Conservation (phyloP, 1,140 invertebrate genomes). For the Bathynomus jamesi region DNA sequence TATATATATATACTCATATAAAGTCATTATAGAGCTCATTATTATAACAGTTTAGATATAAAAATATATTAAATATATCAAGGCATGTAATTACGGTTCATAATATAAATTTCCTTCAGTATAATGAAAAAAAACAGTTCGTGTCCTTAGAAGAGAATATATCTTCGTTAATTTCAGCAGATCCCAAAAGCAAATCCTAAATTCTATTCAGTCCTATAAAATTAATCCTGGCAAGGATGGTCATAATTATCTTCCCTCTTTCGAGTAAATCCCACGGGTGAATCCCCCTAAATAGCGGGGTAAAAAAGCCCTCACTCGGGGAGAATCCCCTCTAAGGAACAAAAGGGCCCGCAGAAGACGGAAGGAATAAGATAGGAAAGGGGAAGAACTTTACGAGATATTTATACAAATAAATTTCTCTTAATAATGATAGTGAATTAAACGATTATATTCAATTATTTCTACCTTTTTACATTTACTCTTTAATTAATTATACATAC, state of each 20-base stretch:
- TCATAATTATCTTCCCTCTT: neutral
- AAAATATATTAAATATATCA: no score
- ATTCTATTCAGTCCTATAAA: neutral
- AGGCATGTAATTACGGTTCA: no score
- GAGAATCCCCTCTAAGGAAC: neutral
- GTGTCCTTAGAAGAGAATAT: neutral
- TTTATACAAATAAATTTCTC: conserved; percentile 1
- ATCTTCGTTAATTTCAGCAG: neutral
- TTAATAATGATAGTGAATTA: neutral
- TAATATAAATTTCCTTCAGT: no score
- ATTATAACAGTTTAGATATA: no score
- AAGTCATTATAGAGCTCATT: no score
- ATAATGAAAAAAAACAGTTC: neutral
- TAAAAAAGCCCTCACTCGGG: neutral
- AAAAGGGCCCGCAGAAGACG: neutral
- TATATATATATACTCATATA: neutral
- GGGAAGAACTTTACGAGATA: neutral
- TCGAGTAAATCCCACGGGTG: neutral
- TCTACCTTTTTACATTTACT: no score
- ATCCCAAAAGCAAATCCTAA: conserved; percentile 1
- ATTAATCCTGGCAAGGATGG: neutral
- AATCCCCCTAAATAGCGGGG: neutral
- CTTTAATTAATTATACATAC: no score
- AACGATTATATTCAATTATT: no score
- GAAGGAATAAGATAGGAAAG: conserved; percentile 1